phyloP scores from a whole-genome alignment of 2,113 vertebrate species.

The Camelus bactrianus region DNA sequence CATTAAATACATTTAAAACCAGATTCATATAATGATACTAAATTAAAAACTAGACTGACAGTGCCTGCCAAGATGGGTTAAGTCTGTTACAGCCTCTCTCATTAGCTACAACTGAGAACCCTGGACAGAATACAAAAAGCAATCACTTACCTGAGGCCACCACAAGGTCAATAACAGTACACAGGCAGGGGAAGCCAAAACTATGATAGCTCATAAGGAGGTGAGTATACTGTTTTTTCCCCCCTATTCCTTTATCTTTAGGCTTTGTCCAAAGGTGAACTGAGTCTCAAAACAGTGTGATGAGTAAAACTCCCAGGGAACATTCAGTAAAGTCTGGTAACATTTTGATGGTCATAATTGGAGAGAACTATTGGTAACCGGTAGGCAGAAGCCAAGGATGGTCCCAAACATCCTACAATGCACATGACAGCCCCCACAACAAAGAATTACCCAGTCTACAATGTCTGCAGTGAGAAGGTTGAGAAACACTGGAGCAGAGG shows the following conservation, averaged over 20 bases:
- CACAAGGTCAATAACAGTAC: background rate
- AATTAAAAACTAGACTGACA: background rate
- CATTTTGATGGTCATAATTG: background rate
- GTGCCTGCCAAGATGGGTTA: background rate
- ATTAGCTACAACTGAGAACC: background rate
- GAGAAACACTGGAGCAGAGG: background rate
- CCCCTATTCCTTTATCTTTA: background rate
- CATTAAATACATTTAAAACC: background rate
- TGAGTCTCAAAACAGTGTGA: background rate
- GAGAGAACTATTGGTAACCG: background rate
- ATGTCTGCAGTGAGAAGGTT: background rate
- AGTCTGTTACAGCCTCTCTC: background rate
- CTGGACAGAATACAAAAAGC: background rate
- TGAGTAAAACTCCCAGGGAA: background rate
- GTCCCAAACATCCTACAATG: background rate
- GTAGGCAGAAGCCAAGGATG: background rate
- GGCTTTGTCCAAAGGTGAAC: background rate
- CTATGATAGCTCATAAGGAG: background rate
- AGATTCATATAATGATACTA: background rate
- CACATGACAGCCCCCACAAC: background rate
- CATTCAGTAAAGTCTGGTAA: background rate
- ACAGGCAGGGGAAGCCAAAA: background rate
- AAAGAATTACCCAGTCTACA: background rate
- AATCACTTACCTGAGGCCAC: too few relatives aligned
- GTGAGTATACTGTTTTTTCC: background rate